Evolutionary conservation across 2,888 invertebrate genomes (phyloP).

Genomic region (Apotomis capreana): DNA sequence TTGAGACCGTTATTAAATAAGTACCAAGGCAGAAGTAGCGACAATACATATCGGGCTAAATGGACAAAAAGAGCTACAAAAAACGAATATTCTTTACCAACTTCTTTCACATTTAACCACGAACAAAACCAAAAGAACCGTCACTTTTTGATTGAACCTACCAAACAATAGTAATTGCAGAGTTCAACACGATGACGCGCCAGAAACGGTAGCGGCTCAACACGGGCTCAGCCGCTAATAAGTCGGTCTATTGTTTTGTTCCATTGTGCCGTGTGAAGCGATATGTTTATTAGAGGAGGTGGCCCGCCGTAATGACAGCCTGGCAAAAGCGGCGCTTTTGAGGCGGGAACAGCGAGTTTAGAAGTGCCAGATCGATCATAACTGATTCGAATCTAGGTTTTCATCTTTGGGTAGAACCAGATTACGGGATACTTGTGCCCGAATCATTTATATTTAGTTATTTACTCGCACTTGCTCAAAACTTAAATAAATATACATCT

Average conservation of each 20-base stretch:
- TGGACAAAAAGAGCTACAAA: neutral
- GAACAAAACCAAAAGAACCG: conserved; percentile 29
- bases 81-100: neutral
- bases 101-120: conserved; percentile 15
- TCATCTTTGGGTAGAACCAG: too few relatives aligned
- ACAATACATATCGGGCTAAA: neutral
- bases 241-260: conserved; percentile 48
- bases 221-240: conserved; percentile 52
- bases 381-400: neutral
- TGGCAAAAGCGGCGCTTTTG: conserved; percentile 35
- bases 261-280: conserved; percentile 67
- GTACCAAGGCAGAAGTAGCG: neutral
- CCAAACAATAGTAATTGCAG: conserved; percentile 40
- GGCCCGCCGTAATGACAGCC: conserved; percentile 51
- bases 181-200: conserved; percentile 37
- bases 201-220: conserved; percentile 40
- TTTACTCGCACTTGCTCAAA: too few relatives aligned
- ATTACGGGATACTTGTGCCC: too few relatives aligned
- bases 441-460: too few relatives aligned
- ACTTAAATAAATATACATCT: neutral
- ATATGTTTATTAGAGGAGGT: conserved; percentile 69
- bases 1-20: too few relatives aligned
- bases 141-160: conserved; percentile 31
- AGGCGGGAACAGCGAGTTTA: conserved; percentile 19
- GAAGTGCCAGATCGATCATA: neutral